Conservation (phyloP, 2,888 invertebrate species). For the Busseola fusca region DNA sequence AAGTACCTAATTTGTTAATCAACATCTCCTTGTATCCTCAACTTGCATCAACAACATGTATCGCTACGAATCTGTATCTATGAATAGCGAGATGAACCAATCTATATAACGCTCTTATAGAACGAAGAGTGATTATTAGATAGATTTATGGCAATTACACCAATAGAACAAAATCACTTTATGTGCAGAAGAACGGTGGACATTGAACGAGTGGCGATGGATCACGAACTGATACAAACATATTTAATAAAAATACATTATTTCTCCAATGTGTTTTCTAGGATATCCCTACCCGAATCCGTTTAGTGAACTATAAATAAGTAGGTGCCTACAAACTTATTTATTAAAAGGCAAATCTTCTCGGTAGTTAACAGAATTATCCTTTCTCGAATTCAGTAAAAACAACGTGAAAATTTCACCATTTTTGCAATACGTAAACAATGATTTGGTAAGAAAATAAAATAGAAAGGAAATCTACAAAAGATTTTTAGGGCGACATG, state of each 20-base stretch:
- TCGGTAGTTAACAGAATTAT: not conserved
- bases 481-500: constrained; percentile 36
- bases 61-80: not conserved
- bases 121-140: not conserved
- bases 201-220: not conserved
- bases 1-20: constrained; percentile 30
- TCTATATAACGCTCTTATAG: not conserved
- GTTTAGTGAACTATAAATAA: no score
- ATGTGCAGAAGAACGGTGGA: no score
- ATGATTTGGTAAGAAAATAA: constrained; percentile 40
- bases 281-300: not conserved
- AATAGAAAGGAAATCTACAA: constrained; percentile 32
- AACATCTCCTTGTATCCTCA: constrained; percentile 19
- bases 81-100: constrained; percentile 11
- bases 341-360: not conserved
- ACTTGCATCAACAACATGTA: constrained; percentile 3
- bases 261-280: constrained; percentile 5
- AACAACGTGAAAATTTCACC: not conserved
- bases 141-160: no score
- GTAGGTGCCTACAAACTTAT: no score
- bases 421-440: constrained; percentile 40
- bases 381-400: not conserved
- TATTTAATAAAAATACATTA: constrained; percentile 3
- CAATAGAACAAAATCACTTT: no score
- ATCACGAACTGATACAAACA: not conserved